phyloP scores from a whole-genome alignment of 2,113 vertebrate species.

The Tragelaphus scriptus region DNA sequence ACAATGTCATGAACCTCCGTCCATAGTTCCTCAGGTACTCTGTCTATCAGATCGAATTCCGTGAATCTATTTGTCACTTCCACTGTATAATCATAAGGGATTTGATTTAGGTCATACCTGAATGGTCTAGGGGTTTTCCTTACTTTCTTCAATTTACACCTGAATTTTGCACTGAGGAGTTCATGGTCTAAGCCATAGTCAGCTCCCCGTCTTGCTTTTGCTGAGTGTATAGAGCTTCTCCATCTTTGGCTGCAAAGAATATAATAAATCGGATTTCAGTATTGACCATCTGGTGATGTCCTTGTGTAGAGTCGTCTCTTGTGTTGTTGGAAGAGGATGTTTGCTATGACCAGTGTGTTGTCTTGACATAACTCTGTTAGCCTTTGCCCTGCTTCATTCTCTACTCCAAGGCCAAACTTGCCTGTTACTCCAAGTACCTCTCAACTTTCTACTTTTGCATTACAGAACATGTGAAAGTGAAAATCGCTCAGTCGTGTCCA shows the following conservation, averaged over 20 bases:
- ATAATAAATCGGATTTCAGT: background rate
- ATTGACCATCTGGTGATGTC: background rate
- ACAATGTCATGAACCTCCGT: background rate
- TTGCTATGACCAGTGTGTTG: background rate
- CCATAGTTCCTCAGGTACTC: background rate
- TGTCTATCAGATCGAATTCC: background rate
- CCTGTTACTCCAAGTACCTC: background rate
- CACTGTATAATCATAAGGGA: background rate
- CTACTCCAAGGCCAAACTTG: background rate
- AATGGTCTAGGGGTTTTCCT: background rate
- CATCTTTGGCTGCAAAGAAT: background rate
- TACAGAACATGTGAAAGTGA: background rate
- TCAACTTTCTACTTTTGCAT: background rate
- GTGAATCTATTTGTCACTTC: background rate
- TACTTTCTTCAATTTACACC: background rate
- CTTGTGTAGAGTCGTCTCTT: background rate
- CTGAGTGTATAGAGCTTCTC: background rate
- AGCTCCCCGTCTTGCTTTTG: background rate
- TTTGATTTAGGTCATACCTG: background rate
- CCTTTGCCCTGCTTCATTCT: background rate
- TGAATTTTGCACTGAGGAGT: background rate
- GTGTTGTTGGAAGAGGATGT: background rate
- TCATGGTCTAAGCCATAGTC: background rate
- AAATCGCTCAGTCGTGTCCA: background rate
- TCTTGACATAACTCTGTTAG: background rate